Percentiles rank a stretch among this genome's conserved stretches.
Conservation (phyloP, 2,797 vertebrate genomes). For the Spheniscus humboldti region DNA sequence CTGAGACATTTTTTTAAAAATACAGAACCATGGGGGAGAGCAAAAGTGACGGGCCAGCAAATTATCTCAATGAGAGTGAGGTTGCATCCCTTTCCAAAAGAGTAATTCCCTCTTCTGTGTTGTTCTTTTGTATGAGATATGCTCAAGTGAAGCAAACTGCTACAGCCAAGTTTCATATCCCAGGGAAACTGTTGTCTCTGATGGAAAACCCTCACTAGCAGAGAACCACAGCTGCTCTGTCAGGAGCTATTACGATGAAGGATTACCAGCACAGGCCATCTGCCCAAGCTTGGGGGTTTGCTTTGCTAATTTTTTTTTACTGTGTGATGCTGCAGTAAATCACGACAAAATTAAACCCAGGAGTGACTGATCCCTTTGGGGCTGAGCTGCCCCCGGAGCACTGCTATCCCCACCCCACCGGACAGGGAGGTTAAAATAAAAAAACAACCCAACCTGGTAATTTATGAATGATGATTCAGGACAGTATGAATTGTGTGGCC, state of each 20-base stretch:
- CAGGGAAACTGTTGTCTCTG: neutral
- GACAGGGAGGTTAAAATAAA: neutral
- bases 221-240: conserved; percentile 12
- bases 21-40: neutral
- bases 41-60: accelerated
- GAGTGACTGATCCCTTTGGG: neutral
- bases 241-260: conserved; percentile 11
- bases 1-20: neutral
- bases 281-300: neutral
- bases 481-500: accelerated
- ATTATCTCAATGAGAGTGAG: neutral
- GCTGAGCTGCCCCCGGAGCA: neutral
- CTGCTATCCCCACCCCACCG: neutral
- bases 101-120: neutral
- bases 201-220: neutral
- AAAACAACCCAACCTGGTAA: neutral
- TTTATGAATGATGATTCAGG: neutral
- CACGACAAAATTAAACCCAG: neutral
- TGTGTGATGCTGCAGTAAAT: neutral
- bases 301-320: neutral
- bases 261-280: conserved; percentile 53
- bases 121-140: neutral
- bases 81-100: neutral
- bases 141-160: neutral
- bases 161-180: neutral